Evolutionary conservation across 2,888 invertebrate genomes (phyloP).

Genomic region (Amblyteles armatorius): DNA sequence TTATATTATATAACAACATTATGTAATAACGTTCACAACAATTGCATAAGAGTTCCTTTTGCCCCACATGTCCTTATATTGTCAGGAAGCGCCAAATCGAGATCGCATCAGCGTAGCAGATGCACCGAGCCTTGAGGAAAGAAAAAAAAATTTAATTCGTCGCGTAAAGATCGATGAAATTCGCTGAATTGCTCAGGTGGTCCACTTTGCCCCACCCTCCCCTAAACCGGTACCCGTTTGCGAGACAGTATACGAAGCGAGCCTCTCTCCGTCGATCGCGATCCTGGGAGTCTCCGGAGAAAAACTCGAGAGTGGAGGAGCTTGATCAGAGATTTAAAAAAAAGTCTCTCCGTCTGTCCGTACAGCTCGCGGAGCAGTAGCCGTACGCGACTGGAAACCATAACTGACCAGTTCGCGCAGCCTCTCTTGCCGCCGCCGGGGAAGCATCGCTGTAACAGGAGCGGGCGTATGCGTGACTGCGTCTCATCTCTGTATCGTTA

Average conservation of each 20-base stretch:
- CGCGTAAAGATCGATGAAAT: too few species aligned
- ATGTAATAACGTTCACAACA: too few species aligned
- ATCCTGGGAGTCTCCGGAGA: neutral
- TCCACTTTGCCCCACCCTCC: neutral
- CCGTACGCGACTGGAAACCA: slow-evolving; percentile 43
- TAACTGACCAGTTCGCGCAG: neutral
- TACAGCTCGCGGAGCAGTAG: slow-evolving; percentile 1
- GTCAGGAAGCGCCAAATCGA: too few species aligned
- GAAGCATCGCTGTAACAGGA: neutral
- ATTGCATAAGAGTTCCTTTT: too few species aligned
- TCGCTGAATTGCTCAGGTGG: too few species aligned
- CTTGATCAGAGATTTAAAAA: neutral
- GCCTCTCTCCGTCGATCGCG: neutral
- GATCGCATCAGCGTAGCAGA: too few species aligned
- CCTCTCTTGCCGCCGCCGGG: neutral
- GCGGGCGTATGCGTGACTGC: neutral
- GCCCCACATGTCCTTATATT: too few species aligned
- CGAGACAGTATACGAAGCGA: neutral
- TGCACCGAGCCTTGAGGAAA: neutral
- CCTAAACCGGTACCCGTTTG: neutral
- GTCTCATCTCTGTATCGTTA: neutral
- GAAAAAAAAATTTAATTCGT: neutral
- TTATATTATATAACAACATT: too few species aligned
- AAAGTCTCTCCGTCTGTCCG: slow-evolving; percentile 8
- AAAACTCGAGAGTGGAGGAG: neutral